Evolutionary conservation across 92 coral and sea anemone species (phyloP).

Genomic region (Diadumene lineata): DNA sequence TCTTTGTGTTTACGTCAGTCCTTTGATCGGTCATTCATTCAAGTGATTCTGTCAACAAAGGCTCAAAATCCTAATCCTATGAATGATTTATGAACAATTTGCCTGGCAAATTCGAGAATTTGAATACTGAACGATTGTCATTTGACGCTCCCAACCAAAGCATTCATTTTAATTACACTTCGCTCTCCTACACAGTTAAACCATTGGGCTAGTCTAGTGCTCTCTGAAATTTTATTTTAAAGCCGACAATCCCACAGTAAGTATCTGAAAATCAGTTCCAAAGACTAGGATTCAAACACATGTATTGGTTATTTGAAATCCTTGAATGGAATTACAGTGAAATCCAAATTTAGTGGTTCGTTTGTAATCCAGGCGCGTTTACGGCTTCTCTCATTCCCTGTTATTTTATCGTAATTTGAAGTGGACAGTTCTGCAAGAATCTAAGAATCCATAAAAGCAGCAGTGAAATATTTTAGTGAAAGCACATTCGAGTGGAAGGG

Average conservation of each 20-base stretch:
- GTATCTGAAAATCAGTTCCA: not conserved
- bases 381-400: no score
- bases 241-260: not conserved
- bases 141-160: slow-evolving; percentile 25
- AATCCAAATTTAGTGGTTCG: no score
- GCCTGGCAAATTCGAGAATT: slow-evolving; percentile 28
- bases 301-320: no score
- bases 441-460: no score
- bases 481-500: no score
- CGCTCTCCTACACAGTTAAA: not conserved
- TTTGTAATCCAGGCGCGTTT: no score
- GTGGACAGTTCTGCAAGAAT: no score
- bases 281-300: no score
- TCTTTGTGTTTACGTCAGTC: slow-evolving; percentile 7
- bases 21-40: not conserved
- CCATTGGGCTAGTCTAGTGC: not conserved
- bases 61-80: slow-evolving; percentile 3
- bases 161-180: not conserved
- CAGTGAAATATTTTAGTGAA: no score
- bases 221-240: not conserved
- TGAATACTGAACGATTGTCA: slow-evolving; percentile 8
- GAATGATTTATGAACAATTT: slow-evolving; percentile 22
- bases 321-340: no score
- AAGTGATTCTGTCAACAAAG: slow-evolving; percentile 13
- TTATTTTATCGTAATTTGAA: no score